Evolutionary conservation across 2,888 invertebrate genomes (phyloP).

Genomic region (Lycia hirtaria): DNA sequence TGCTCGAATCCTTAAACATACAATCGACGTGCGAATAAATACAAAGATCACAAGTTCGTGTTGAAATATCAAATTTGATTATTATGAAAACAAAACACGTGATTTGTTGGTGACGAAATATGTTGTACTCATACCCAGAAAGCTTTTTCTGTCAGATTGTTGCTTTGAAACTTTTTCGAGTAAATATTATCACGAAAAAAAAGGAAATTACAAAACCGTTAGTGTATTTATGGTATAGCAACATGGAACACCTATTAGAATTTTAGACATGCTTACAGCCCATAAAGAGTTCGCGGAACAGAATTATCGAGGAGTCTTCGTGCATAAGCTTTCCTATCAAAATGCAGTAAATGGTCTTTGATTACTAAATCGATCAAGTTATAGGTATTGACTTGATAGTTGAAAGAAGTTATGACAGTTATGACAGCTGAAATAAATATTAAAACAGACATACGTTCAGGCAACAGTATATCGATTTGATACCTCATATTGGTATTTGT

Average conservation of each 20-base stretch:
- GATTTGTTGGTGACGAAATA: neutral
- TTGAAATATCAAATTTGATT: constrained; percentile 5
- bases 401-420: constrained; percentile 7
- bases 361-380: constrained; percentile 30
- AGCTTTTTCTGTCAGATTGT: no score
- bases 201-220: neutral
- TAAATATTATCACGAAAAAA: no score
- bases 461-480: no score
- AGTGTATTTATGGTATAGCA: neutral
- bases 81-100: neutral
- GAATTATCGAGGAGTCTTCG: constrained; percentile 36
- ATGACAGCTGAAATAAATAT: no score
- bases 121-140: neutral
- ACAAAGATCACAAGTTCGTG: constrained; percentile 4
- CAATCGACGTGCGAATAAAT: constrained; percentile 1
- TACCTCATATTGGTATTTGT: no score
- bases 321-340: constrained; percentile 14
- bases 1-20: constrained; percentile 15
- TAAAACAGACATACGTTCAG: no score
- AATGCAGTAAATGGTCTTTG: constrained; percentile 27
- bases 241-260: constrained; percentile 13
- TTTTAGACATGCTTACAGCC: constrained; percentile 31
- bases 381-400: no score
- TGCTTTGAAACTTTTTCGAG: no score
- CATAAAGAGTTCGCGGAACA: constrained; percentile 31